Percentiles rank a stretch among this genome's conserved stretches.
phyloP scores from a whole-genome alignment of 2,797 vertebrate species.

The Dipus sagitta region DNA sequence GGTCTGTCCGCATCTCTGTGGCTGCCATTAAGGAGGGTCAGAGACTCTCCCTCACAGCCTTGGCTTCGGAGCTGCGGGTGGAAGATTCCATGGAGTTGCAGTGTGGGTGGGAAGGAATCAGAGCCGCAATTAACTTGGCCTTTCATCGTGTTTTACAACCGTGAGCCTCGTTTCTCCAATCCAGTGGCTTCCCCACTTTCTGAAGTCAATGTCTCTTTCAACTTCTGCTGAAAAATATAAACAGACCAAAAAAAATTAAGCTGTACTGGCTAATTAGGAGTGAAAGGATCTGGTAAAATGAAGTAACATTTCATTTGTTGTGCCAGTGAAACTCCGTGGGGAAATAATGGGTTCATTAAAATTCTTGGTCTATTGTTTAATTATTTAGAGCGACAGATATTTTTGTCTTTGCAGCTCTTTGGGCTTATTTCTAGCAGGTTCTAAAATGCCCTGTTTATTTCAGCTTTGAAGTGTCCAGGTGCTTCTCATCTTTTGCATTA shows the following conservation, averaged over 20 bases:
- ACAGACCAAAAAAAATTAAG: not conserved
- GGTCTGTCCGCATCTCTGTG: constrained; percentile 49
- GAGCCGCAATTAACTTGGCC: constrained; percentile 47
- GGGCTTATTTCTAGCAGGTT: constrained; percentile 23
- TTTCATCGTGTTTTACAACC: not conserved
- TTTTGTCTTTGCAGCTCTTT: constrained; percentile 49
- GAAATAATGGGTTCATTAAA: constrained; percentile 74
- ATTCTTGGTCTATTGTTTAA: constrained; percentile 70
- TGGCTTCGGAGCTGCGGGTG: not conserved
- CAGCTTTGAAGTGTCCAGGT: constrained; percentile 3
- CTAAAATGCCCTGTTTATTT: not conserved
- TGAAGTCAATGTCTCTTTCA: not conserved
- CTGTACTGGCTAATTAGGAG: not conserved
- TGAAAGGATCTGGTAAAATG: not conserved
- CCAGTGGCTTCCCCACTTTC: not conserved
- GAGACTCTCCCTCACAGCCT: not conserved
- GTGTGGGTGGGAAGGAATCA: constrained; percentile 2
- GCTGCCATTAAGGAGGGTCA: not conserved
- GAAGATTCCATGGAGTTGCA: not conserved
- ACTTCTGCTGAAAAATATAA: constrained; percentile 29
- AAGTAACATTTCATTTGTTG: constrained; percentile 60
- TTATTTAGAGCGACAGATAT: constrained; percentile 70
- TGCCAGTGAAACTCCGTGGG: constrained; percentile 42
- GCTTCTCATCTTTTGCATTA: not conserved
- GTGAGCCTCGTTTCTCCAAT: not conserved